A percentile compares a stretch with the other conserved stretches of the same genome.
Evolutionary conservation across 2,888 invertebrate genomes (phyloP).

Genomic region (Lasioglossum vierecki): DNA sequence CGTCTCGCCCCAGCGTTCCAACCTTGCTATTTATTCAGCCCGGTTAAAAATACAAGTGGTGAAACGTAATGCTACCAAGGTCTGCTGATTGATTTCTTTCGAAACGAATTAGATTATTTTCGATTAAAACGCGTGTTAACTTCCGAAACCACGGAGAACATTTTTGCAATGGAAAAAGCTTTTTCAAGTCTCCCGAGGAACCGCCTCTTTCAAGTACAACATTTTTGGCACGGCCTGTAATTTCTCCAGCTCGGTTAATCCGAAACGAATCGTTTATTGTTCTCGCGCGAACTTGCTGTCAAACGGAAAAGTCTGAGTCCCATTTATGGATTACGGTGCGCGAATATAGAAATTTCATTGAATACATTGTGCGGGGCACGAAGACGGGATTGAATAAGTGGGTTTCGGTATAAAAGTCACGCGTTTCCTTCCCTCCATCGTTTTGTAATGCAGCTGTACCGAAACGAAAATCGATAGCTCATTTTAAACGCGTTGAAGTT

Average conservation of each 20-base stretch:
- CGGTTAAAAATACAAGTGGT: constrained; percentile 74
- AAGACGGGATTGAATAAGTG: constrained; percentile 11
- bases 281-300: neutral
- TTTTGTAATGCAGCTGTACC: neutral
- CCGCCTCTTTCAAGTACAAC: no score
- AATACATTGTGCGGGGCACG: constrained; percentile 18
- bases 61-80: constrained; percentile 61
- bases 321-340: constrained; percentile 28
- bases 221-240: no score
- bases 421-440: neutral
- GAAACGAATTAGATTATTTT: neutral
- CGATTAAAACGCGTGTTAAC: neutral
- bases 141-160: no score
- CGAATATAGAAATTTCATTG: constrained; percentile 38
- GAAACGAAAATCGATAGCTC: constrained; percentile 14
- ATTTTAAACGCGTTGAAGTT: constrained; percentile 11
- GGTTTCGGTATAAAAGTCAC: constrained; percentile 26
- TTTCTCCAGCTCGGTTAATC: neutral
- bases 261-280: constrained; percentile 7
- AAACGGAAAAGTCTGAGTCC: constrained; percentile 7
- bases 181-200: no score
- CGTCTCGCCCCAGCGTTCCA: constrained; percentile 64
- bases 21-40: constrained; percentile 68
- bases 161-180: no score
- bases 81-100: constrained; percentile 35